Evolutionary conservation across 2,888 invertebrate genomes (phyloP).

Genomic region (Morpho achilles): DNA sequence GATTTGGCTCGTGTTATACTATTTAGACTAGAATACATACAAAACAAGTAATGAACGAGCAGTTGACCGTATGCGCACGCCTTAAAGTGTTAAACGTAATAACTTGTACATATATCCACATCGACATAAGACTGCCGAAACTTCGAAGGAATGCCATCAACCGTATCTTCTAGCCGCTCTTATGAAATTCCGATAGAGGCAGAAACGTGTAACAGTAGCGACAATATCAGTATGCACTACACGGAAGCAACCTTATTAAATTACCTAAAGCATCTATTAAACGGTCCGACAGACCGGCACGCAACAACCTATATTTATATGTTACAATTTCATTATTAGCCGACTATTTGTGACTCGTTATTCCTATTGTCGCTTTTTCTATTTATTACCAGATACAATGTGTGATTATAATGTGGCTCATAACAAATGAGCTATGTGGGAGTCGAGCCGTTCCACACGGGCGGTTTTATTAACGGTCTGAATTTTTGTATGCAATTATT

Average conservation of each 20-base stretch:
- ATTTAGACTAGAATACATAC: too few species aligned
- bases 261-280: constrained; percentile 58
- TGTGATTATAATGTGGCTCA: constrained; percentile 74
- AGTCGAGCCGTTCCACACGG: constrained; percentile 61
- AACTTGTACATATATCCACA: too few species aligned
- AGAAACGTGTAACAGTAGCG: constrained; percentile 18
- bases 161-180: constrained; percentile 20
- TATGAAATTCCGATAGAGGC: constrained; percentile 30
- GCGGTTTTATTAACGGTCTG: constrained; percentile 38
- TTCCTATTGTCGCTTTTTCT: constrained; percentile 76
- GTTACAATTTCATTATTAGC: constrained; percentile 76
- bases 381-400: constrained; percentile 73
- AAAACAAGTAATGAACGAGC: too few species aligned
- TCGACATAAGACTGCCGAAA: constrained; percentile 15
- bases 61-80: too few species aligned
- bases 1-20: too few species aligned
- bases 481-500: constrained; percentile 27
- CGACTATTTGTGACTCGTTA: constrained; percentile 72
- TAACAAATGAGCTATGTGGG: constrained; percentile 68
- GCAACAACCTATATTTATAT: constrained; percentile 69
- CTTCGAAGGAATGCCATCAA: constrained; percentile 12
- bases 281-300: constrained; percentile 67
- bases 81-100: neutral
- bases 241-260: constrained; percentile 62
- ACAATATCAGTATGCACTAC: constrained; percentile 31